Base-by-base conservation (phyloP, 2,113 vertebrate genomes). In the Coptodon rendalli region DNA sequence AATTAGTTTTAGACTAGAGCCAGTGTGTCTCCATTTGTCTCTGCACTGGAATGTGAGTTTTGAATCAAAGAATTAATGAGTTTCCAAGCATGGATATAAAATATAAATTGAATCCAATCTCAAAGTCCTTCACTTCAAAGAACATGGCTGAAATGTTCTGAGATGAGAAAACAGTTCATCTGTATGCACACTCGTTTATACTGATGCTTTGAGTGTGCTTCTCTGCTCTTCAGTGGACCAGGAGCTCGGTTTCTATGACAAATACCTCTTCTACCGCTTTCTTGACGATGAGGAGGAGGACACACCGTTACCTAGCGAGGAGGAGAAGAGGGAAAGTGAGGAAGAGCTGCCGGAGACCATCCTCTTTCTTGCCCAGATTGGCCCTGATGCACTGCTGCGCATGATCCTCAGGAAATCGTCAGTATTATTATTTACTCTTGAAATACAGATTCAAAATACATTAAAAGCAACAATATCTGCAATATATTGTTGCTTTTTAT, bases 251-350 rank as follows among this genome's bases (percentile, higher is more conserved):
- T 99, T 99, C 95, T 98, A 99, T 95, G 98, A 99, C 93, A 99
- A 99, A 90, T 99, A 99, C 94, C 97, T 99, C 87, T 99, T 99
- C 94, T 99, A 99, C 90, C 98, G 98, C 73, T 99, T 99, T 95
- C 97, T 99, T 95, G 98, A 99, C 4, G 98, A 99, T 3, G 98
- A 99, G 89, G 96, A 94, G 0, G 98, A 99, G 91, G 98, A 98
- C 91, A 97, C 97, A 4, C 97, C 97, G 27, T 90, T 98, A 94
- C 98, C 98, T 29, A 98, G 97, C 0, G 98, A 99, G 82, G 98
- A 99, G 16, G 98, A 99, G 94, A 99, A 98, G 91, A 97, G 98
- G 85, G 98, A 99, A 90, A 98, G 97, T 84, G 98, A 99, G 40
- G 98, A 99, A 80, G 98, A 99, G 91, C 93, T 99, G 38, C 98